Percentiles rank a stretch among this genome's conserved stretches.
Evolutionary conservation across 1,140 invertebrate species (phyloP).

Genomic region (Babylonia areolata): DNA sequence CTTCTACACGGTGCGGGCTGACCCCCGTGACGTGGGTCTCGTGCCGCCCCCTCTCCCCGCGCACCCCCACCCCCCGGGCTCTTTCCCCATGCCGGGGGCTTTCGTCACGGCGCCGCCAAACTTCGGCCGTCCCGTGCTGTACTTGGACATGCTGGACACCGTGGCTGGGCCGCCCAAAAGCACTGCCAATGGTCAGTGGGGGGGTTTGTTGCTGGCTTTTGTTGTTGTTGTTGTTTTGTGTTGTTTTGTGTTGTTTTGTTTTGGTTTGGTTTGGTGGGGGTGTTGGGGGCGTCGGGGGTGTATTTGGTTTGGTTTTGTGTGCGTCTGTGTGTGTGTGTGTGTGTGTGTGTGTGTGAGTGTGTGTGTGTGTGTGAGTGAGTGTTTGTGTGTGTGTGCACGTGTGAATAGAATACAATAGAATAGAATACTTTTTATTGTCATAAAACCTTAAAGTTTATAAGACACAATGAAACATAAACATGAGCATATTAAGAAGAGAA

Average conservation of each 20-base stretch:
- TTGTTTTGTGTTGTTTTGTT: background rate
- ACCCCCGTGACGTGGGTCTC: constrained; percentile 31
- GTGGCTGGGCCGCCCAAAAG: background rate
- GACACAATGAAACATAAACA: no score
- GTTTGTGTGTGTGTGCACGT: no score
- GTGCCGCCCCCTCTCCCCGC: background rate
- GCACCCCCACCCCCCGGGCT: background rate
- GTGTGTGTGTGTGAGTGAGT: no score
- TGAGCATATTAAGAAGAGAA: no score
- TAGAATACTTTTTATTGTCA: no score
- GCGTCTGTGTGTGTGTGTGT: background rate
- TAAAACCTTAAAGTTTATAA: no score
- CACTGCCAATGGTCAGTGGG: background rate
- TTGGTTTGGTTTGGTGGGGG: background rate
- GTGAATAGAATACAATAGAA: no score
- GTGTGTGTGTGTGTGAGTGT: no score
- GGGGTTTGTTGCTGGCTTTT: background rate
- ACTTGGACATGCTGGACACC: constrained; percentile 38
- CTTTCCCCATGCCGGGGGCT: background rate
- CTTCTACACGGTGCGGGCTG: constrained; percentile 45
- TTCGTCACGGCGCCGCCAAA: constrained; percentile 33
- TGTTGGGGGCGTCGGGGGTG: background rate
- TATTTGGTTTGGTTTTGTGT: background rate
- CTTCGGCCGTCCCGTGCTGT: constrained; percentile 42
- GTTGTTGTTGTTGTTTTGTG: background rate